These are phyloP conservation scores for Haemorhous mexicanus DNA, from an alignment of 2,113 vertebrate genomes.

Conservation along the genomic window DNA sequence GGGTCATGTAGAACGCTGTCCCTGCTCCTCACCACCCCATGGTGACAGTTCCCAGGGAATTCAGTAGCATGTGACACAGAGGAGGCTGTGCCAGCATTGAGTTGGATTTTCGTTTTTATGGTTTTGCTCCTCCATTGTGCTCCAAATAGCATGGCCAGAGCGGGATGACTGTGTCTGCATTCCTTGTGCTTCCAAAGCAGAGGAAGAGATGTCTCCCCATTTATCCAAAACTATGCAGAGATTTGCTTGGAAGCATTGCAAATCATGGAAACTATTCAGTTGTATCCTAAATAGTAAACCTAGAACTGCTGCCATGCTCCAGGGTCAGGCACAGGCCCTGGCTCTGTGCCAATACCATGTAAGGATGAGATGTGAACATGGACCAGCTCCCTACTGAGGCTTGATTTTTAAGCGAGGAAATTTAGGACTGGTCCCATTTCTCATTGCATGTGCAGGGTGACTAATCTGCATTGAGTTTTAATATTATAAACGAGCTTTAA, in stretches of 20 bases:
- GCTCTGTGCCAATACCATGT: conserved; percentile 21
- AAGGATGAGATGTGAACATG: conserved; percentile 19
- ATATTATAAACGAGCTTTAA: neutral
- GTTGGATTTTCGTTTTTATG: neutral
- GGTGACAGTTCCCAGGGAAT: neutral
- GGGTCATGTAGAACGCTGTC: neutral
- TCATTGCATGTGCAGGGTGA: neutral
- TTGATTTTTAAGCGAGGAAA: neutral
- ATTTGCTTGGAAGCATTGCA: conserved; percentile 38
- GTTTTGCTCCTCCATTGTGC: neutral
- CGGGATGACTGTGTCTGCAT: neutral
- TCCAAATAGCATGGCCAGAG: neutral
- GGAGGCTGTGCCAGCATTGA: neutral
- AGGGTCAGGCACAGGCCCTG: neutral
- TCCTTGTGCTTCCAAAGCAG: neutral
- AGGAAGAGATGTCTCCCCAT: neutral
- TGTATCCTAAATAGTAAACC: conserved; percentile 27
- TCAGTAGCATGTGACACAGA: neutral
- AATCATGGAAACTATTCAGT: conserved; percentile 43
- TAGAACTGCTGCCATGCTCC: neutral
- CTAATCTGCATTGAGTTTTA: neutral
- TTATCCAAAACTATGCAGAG: conserved; percentile 9
- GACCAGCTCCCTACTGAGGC: neutral
- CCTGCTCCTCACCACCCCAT: neutral
- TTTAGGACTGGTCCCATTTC: neutral